These are phyloP conservation scores for Euphydryas editha DNA, from an alignment of 2,888 invertebrate species.

Conservation along the genomic window DNA sequence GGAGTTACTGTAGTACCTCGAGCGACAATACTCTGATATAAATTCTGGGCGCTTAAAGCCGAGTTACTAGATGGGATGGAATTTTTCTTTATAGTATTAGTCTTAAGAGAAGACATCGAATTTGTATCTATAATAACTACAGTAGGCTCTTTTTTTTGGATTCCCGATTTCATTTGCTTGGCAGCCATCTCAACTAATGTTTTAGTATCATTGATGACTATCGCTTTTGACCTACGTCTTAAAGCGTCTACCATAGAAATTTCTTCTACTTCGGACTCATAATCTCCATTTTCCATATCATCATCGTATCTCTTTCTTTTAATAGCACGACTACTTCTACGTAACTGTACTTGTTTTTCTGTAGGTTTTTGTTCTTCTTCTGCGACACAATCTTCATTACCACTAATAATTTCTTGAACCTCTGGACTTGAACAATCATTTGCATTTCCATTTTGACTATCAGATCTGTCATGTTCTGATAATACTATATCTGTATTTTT, in stretches of 20 bases:
- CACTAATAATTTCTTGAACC: slow-evolving; percentile 71
- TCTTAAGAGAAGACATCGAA: slow-evolving; percentile 86
- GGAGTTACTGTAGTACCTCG: slow-evolving; percentile 74
- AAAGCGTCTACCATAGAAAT: slow-evolving; percentile 84
- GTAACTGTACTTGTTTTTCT: slow-evolving; percentile 52
- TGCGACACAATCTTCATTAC: slow-evolving; percentile 75
- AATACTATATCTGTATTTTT: slow-evolving; percentile 57
- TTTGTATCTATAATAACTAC: slow-evolving; percentile 92
- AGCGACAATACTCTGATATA: slow-evolving; percentile 83
- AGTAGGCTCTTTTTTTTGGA: slow-evolving; percentile 87
- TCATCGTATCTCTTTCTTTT: slow-evolving; percentile 83
- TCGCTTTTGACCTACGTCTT: slow-evolving; percentile 62
- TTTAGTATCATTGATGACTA: slow-evolving; percentile 89
- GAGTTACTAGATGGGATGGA: slow-evolving; percentile 62
- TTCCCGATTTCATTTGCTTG: slow-evolving; percentile 66
- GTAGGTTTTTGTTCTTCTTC: slow-evolving; percentile 52
- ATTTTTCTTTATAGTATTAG: slow-evolving; percentile 61
- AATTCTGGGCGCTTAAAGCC: slow-evolving; percentile 83
- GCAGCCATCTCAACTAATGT: slow-evolving; percentile 87
- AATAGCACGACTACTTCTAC: slow-evolving; percentile 69
- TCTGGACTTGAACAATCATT: slow-evolving; percentile 58
- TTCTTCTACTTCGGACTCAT: slow-evolving; percentile 87
- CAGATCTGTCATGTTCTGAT: slow-evolving; percentile 54
- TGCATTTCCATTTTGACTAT: slow-evolving; percentile 56
- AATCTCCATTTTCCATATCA: slow-evolving; percentile 79